Evolutionary conservation across 2,797 vertebrate genomes (phyloP).

Genomic region (Paramormyrops hopkinsi): DNA sequence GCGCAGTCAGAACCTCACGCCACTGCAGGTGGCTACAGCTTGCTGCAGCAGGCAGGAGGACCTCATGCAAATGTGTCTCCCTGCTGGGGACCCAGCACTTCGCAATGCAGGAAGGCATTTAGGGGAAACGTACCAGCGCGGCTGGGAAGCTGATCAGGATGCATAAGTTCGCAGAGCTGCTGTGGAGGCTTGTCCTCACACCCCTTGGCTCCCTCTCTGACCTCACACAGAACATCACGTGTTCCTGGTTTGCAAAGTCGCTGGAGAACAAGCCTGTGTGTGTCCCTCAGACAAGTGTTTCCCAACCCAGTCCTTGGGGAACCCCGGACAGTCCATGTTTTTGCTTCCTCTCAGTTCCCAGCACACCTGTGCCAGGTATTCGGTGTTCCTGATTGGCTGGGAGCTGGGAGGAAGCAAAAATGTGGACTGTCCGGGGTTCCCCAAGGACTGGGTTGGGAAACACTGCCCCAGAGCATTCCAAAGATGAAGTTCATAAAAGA

Average conservation of each 20-base stretch:
- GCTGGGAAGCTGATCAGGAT: background rate
- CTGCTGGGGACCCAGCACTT: background rate
- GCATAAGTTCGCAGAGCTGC: background rate
- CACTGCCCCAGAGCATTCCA: background rate
- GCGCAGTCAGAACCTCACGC: background rate
- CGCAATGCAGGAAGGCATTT: background rate
- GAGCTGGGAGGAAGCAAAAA: background rate
- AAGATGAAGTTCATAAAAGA: background rate
- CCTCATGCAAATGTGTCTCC: background rate
- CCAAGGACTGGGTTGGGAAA: background rate
- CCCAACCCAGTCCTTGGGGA: background rate
- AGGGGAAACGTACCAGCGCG: background rate
- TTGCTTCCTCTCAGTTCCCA: background rate
- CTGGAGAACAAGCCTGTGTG: background rate
- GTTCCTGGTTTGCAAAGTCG: background rate
- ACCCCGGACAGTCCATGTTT: background rate
- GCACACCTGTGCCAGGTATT: background rate
- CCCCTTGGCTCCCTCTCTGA: background rate
- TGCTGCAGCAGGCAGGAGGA: background rate
- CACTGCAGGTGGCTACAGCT: background rate
- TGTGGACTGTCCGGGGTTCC: background rate
- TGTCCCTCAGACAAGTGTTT: background rate
- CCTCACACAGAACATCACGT: conserved; percentile 18
- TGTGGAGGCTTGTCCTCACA: background rate
- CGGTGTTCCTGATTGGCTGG: background rate